These are phyloP conservation scores for Tetranychus piercei DNA, from an alignment of 2,888 invertebrate species.

Conservation along the genomic window DNA sequence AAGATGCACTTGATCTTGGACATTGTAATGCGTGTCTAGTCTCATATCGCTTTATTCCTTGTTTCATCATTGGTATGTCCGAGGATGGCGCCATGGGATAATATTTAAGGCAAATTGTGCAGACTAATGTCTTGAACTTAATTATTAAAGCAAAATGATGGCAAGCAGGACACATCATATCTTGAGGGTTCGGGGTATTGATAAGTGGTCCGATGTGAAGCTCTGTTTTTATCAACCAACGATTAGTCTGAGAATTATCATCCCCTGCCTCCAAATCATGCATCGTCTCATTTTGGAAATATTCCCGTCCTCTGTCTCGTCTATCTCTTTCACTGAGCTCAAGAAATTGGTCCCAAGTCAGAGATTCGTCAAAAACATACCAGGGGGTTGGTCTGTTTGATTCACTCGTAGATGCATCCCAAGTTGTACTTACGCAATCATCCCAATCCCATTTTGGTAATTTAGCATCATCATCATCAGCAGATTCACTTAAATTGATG, in stretches of 20 bases:
- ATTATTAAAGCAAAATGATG: not conserved
- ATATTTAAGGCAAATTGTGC: not conserved
- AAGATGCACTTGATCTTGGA: not conserved
- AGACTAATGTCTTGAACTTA: not conserved
- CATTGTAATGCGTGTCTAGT: not conserved
- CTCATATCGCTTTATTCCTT: not conserved
- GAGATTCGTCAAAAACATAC: not conserved
- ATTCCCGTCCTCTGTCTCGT: not conserved
- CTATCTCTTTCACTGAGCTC: not conserved
- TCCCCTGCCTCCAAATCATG: not conserved
- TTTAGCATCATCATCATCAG: not conserved
- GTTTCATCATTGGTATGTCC: not conserved
- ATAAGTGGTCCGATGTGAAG: not conserved
- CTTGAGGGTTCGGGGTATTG: not conserved
- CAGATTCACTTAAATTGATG: not conserved
- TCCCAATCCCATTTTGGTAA: not conserved
- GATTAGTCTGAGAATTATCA: not conserved
- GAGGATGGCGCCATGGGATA: not conserved
- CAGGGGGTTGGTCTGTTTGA: not conserved
- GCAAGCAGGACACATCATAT: not conserved
- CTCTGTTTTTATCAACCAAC: not conserved
- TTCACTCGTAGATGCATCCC: no score
- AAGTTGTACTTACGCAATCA: not conserved
- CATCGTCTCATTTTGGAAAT: not conserved
- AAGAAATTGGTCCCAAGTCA: not conserved